Conservation (phyloP, 2,797 vertebrate species). For the Macroramphosus scolopax region DNA sequence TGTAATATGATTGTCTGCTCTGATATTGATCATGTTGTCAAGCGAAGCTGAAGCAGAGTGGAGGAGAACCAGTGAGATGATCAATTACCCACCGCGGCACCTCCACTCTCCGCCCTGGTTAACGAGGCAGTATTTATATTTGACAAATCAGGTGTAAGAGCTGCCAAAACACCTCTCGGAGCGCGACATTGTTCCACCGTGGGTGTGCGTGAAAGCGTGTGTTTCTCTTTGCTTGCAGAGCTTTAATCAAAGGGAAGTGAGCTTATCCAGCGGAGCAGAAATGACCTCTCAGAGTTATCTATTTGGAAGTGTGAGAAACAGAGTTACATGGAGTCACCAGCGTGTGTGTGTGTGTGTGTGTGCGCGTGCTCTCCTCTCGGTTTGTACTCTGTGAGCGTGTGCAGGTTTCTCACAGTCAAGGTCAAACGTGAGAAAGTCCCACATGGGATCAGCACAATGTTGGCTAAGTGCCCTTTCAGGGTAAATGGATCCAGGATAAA, state of each 20-base stretch:
- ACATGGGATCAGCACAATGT: slow-evolving; percentile 45
- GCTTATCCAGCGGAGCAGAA: slow-evolving; percentile 57
- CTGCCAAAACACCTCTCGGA: slow-evolving; percentile 7
- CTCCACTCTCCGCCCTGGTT: slow-evolving; percentile 9
- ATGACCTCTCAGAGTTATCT: slow-evolving; percentile 60
- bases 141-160: slow-evolving; percentile 7
- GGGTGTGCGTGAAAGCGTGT: slow-evolving; percentile 11
- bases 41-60: slow-evolving; percentile 33
- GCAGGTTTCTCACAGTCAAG: slow-evolving; percentile 56
- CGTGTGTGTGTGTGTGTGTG: slow-evolving; percentile 19
- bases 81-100: slow-evolving; percentile 41
- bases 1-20: slow-evolving; percentile 48
- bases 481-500: slow-evolving; percentile 65
- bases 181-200: not conserved
- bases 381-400: slow-evolving; percentile 6
- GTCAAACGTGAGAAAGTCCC: slow-evolving; percentile 67
- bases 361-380: slow-evolving; percentile 20
- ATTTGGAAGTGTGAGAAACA: slow-evolving; percentile 61
- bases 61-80: slow-evolving; percentile 28
- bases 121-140: slow-evolving; percentile 25
- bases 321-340: slow-evolving; percentile 48
- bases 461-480: slow-evolving; percentile 65
- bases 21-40: slow-evolving; percentile 55
- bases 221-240: slow-evolving; percentile 20
- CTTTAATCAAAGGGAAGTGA: slow-evolving; percentile 58